These are phyloP conservation scores for Paradisaea rubra DNA, from an alignment of 2,113 vertebrate species.

Conservation along the genomic window DNA sequence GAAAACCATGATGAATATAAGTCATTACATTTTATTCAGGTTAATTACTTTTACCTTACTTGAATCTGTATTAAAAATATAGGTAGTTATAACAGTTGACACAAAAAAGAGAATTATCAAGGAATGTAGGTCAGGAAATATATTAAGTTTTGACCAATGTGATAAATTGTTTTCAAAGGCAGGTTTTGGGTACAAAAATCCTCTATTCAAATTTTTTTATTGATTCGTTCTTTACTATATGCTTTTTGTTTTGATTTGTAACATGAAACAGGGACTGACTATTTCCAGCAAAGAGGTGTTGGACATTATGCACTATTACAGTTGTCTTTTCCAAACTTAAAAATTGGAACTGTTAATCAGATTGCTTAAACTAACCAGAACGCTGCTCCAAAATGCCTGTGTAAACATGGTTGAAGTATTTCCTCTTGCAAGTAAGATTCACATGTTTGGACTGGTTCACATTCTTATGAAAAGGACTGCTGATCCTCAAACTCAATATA, in stretches of 20 bases:
- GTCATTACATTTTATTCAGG: constrained; percentile 23
- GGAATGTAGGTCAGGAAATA: neutral
- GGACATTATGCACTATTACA: neutral
- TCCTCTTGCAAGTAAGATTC: neutral
- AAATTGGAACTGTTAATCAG: neutral
- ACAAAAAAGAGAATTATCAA: neutral
- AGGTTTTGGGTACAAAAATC: neutral
- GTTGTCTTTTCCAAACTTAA: neutral
- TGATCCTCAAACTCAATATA: neutral
- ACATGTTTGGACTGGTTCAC: accelerated
- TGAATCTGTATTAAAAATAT: constrained; percentile 15
- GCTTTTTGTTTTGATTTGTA: neutral
- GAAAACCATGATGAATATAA: constrained; percentile 17
- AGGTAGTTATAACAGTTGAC: neutral
- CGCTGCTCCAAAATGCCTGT: neutral
- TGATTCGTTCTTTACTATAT: neutral
- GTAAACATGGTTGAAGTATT: neutral
- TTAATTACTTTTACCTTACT: constrained; percentile 39
- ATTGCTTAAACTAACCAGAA: neutral
- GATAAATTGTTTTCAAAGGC: neutral
- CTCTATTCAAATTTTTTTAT: neutral
- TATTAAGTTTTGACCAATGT: neutral
- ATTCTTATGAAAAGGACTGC: neutral
- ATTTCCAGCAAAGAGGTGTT: neutral
- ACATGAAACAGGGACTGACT: neutral